Evolutionary conservation across 2,888 invertebrate species (phyloP), one percentile per base, ranked within the genome.

Genomic region (Pseudoips prasinana): DNA sequence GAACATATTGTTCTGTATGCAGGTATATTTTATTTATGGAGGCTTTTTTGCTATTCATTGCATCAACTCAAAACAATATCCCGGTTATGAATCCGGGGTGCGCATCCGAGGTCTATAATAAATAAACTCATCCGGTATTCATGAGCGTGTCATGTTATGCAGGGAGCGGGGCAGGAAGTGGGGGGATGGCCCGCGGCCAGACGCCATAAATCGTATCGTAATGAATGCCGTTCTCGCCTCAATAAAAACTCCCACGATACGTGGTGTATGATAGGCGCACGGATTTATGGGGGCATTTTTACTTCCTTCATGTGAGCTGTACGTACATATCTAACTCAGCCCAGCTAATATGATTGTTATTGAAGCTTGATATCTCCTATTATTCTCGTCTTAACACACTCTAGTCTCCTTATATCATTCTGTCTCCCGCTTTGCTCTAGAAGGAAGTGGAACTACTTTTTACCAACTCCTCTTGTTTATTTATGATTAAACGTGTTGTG

Each of bases 201-300:
- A 27, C 38, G 29, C 46, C 50, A 58, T 70, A 69, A 69, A 68
- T 70, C 60, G 57, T 43, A 41, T 37, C 40, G 57, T 73, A 75
- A 75, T 73, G 68, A 73, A 73, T 69, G 67, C 70, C 64, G 58
- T 65, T 68, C 58, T 64, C 70, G 68, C 69, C 53, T 63, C 73
- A 65, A 72, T 72, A 73, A 73, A 73, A 73, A 66, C 59, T 60
- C 51, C 47, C 54, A 57, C 57, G 56, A 63, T 62, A 69, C 54
- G 56, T 56, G 56, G 63, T 62, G 68, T 66, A 64, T 69, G 64
- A 64, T 65, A 63, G 14, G 14, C 14, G 14, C 5, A 58, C 64
- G 62, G 45, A 51, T 40, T 47, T 50, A 64, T 62, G 59, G 58
- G 59, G 50, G 34, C 33, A 42, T 34, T 46, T 42, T 33, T 31